These are phyloP conservation scores for Alectura lathami DNA, from an alignment of 2,113 vertebrate genomes.

Conservation along the genomic window DNA sequence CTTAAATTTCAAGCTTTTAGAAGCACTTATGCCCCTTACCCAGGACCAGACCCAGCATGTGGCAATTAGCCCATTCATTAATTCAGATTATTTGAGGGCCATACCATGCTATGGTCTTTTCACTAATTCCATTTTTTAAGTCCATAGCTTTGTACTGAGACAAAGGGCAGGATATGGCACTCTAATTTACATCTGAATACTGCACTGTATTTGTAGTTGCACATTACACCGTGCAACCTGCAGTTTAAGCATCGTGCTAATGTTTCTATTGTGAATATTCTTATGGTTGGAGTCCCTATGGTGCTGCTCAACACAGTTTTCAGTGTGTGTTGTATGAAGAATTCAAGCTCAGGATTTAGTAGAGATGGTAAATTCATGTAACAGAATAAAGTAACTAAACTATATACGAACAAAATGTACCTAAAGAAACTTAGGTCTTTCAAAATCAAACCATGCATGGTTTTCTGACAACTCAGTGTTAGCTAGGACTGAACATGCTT, in stretches of 20 bases:
- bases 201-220: not conserved
- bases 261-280: not conserved
- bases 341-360: not conserved
- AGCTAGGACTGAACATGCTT: not conserved
- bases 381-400: not conserved
- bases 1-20: conserved; percentile 22
- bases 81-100: not conserved
- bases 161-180: not conserved
- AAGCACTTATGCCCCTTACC: not conserved
- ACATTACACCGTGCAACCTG: not conserved
- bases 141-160: not conserved
- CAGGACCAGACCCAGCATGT: not conserved
- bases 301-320: not conserved
- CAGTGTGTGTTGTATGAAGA: not conserved
- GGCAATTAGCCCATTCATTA: conserved; percentile 1
- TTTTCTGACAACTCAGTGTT: not conserved
- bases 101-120: not conserved
- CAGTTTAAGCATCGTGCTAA: not conserved
- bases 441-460: not conserved
- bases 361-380: not conserved
- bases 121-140: not conserved
- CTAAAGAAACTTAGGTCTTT: not conserved
- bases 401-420: not conserved
- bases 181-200: not conserved
- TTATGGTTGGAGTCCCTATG: not conserved